A percentile compares a stretch with the other conserved stretches of the same genome.
phyloP scores from a whole-genome alignment of 2,797 vertebrate species.

The Sitta carolinensis region DNA sequence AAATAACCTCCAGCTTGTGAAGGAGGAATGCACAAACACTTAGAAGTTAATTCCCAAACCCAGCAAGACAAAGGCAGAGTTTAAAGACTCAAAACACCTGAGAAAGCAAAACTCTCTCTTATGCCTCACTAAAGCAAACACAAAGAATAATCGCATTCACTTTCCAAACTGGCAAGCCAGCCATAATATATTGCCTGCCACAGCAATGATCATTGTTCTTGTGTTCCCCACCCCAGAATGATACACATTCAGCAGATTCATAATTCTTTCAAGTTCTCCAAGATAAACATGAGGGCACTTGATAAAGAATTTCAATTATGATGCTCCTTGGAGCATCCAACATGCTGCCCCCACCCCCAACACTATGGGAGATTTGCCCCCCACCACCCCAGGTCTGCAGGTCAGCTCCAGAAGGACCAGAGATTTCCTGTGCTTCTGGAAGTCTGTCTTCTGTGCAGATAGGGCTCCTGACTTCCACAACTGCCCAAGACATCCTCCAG shows the following conservation, averaged over 20 bases:
- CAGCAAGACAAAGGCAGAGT: conserved; percentile 33
- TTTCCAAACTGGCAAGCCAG: conserved; percentile 1
- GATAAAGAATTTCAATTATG: conserved; percentile 18
- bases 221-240: conserved; percentile 11
- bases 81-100: conserved; percentile 53
- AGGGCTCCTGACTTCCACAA: not conserved
- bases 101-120: conserved; percentile 56
- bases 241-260: conserved; percentile 15
- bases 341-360: rapidly evolving
- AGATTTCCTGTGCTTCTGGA: not conserved
- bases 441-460: not conserved
- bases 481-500: not conserved
- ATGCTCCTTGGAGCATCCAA: not conserved
- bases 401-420: not conserved
- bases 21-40: conserved; percentile 51
- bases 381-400: not conserved
- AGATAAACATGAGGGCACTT: not conserved
- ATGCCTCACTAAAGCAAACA: not conserved
- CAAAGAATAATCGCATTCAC: not conserved
- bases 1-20: conserved; percentile 35
- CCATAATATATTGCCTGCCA: conserved; percentile 46
- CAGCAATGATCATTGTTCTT: conserved; percentile 10
- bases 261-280: conserved; percentile 32
- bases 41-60: conserved; percentile 44
- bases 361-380: rapidly evolving